Base-by-base conservation (phyloP, 1,140 invertebrate genomes). In the Aphidius ervi region DNA sequence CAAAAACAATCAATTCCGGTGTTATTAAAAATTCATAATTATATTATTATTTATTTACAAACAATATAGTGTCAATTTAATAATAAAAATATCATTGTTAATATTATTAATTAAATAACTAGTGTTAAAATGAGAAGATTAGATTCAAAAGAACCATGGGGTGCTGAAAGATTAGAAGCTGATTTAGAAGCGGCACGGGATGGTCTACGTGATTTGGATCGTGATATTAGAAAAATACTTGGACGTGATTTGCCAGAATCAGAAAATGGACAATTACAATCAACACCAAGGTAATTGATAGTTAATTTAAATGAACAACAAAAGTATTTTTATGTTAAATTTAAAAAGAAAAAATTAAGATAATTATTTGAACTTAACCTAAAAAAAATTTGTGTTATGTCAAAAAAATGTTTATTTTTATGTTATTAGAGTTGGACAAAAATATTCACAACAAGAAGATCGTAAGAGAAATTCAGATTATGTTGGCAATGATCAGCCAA, bases 191-290 rank as follows among this genome's bases (percentile, higher is more conserved):
- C 72, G 0, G 78, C 78, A 20, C 70, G 77, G 4, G 77, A 81
- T 65, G 74, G 72, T 40, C 68, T 79, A 7, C 68, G 77, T 48
- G 76, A 74, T 39, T 70, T 79, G 6, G 78, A 81, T 57, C 70
- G 68, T 9, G 77, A 75, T 67, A 81, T 81, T 56, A 67, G 77
- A n/a, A 81, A 81, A 67, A 81, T 81, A 45, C 66, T 79, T 20
- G 78, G 78, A 52, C 75, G 77, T 42, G 78, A 81, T 70, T 68
- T 79, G 31, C 76, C 78, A 59, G 77, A 81, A 9, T 72, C 71
- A 2, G 78, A 79, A 68, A 79, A 76, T 64, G 74, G 71, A 16
- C 65, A 74, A 6, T 6, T 67, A 39, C 75, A 74, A 58, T 66
- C 68, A 46, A 58, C 68, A 7, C 62, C 70, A 52, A 78, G 76